Percentiles rank a stretch among this genome's conserved stretches.
Conservation (phyloP, 37 sponge, comb jelly and placozoan genomes). For the Agelas oroides region DNA sequence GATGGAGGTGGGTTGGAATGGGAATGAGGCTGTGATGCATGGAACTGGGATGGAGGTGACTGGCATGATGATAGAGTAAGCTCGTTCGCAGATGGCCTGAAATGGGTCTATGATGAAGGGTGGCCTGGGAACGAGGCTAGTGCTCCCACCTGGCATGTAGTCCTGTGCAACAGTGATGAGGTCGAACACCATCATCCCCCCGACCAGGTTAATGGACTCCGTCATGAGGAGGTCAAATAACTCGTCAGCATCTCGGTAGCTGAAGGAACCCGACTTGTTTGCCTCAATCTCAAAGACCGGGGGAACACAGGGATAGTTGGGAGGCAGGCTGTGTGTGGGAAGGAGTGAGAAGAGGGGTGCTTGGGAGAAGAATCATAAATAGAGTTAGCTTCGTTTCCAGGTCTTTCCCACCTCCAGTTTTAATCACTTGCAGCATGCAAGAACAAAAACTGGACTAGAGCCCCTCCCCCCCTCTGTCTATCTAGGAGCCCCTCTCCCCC, state of each 20-base stretch:
- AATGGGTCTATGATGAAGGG: neutral
- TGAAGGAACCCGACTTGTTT: constrained; percentile 39
- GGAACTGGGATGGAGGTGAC: too few species aligned
- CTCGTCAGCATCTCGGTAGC: constrained; percentile 46
- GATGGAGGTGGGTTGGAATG: too few species aligned
- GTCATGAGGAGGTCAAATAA: constrained; percentile 42
- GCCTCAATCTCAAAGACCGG: constrained; percentile 60
- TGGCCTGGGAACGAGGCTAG: neutral
- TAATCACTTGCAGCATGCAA: too few species aligned
- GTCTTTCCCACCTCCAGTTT: too few species aligned
- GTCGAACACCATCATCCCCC: constrained; percentile 28
- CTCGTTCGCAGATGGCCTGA: too few species aligned
- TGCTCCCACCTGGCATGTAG: constrained; percentile 27
- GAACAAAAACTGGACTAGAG: too few species aligned
- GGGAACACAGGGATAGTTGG: constrained; percentile 55
- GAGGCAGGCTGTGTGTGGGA: constrained; percentile 38
- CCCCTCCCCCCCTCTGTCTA: too few species aligned
- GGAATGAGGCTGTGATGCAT: too few species aligned
- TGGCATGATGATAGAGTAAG: too few species aligned
- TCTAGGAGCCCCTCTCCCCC: too few species aligned
- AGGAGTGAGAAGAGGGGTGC: neutral
- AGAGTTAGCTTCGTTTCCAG: too few species aligned
- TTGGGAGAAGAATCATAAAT: too few species aligned
- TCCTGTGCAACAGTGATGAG: constrained; percentile 42
- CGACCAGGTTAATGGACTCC: constrained; percentile 17